A percentile compares a stretch with the other conserved stretches of the same genome.
Conservation (phyloP, 1,140 invertebrate species). For the Caenorhabditis latens region DNA sequence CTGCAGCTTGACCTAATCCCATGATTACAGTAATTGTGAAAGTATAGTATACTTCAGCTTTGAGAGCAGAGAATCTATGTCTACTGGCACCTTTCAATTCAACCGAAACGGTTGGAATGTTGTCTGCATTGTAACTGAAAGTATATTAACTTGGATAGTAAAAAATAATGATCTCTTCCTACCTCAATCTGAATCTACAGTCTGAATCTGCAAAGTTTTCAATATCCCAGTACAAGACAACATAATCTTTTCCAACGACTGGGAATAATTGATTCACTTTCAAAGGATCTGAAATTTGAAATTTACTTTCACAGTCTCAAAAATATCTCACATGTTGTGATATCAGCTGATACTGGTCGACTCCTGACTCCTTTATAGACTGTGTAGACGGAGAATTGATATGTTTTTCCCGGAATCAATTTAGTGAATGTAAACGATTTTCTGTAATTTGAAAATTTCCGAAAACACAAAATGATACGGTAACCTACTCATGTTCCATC, state of each 20-base stretch:
- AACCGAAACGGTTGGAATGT: constrained; percentile 62
- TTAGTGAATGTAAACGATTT: constrained; percentile 78
- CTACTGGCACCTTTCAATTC: constrained; percentile 68
- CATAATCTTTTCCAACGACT: constrained; percentile 74
- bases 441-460: constrained; percentile 64
- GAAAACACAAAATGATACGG: not conserved
- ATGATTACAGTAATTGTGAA: constrained; percentile 76
- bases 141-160: not conserved
- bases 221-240: constrained; percentile 73
- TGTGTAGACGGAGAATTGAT: constrained; percentile 73
- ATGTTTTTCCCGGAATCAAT: constrained; percentile 76
- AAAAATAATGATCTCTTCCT: not conserved
- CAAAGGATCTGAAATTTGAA: constrained; percentile 70
- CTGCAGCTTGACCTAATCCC: constrained; percentile 72
- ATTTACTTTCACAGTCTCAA: not conserved
- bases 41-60: constrained; percentile 76
- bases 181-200: constrained; percentile 74
- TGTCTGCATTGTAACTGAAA: constrained; percentile 63
- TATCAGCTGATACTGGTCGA: constrained; percentile 71
- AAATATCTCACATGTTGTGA: constrained; percentile 72
- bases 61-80: constrained; percentile 70
- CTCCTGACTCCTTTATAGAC: constrained; percentile 74
- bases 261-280: constrained; percentile 75
- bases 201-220: constrained; percentile 75
- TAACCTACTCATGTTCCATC: constrained; percentile 73